These are phyloP conservation scores for Petroica traversi DNA, from an alignment of 2,113 vertebrate species.

Conservation along the genomic window DNA sequence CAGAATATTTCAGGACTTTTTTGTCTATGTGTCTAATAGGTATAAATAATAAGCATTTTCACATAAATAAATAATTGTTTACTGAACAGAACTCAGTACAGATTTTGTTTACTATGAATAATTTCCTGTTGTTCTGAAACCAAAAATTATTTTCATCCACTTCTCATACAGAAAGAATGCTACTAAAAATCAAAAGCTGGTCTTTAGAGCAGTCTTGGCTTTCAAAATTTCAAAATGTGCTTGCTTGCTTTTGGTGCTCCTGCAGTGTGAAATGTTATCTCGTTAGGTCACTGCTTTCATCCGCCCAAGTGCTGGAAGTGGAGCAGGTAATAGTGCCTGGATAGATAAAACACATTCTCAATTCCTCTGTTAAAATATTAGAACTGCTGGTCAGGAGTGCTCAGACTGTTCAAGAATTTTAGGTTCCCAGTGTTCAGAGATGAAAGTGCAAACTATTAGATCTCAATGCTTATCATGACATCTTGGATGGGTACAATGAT, in stretches of 20 bases:
- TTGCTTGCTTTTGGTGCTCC: not conserved
- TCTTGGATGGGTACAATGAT: slow-evolving; percentile 24
- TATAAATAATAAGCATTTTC: not conserved
- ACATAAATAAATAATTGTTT: not conserved
- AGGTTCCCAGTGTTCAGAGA: slow-evolving; percentile 18
- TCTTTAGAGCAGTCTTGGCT: not conserved
- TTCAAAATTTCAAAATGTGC: not conserved
- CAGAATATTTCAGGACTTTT: not conserved
- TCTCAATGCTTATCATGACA: not conserved
- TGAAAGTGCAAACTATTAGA: slow-evolving; percentile 23
- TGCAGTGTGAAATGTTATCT: not conserved
- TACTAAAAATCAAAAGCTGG: not conserved
- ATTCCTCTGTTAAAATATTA: slow-evolving; percentile 23
- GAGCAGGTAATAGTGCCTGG: not conserved
- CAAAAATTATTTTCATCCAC: not conserved
- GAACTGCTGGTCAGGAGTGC: not conserved
- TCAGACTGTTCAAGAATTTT: slow-evolving; percentile 16
- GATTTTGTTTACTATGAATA: not conserved
- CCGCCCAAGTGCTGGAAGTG: not conserved
- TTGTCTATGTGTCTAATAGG: not conserved
- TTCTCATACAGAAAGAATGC: not conserved
- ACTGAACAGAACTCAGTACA: not conserved
- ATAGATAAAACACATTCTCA: slow-evolving; percentile 20
- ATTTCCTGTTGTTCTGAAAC: not conserved
- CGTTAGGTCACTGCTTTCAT: not conserved